phyloP scores from a whole-genome alignment of 2,888 invertebrate species.

The Lasioglossum figueresi region DNA sequence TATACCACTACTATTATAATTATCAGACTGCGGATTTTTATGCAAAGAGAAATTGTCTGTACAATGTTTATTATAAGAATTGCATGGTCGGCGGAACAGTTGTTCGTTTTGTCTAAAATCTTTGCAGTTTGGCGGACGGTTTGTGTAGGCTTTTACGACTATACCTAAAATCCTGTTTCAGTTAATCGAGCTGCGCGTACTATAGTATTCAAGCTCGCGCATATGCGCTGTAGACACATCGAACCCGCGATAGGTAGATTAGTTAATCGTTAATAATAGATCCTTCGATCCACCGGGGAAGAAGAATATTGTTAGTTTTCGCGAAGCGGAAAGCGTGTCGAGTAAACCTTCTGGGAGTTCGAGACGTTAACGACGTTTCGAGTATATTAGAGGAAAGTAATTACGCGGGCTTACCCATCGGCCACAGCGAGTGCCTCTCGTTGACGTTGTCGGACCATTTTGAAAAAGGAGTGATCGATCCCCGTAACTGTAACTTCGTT shows the following conservation, averaged over 20 bases:
- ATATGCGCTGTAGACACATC: not conserved
- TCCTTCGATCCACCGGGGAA: not conserved
- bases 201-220: no score
- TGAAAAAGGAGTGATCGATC: slow-evolving; percentile 22
- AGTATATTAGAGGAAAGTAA: slow-evolving; percentile 15
- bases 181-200: not conserved
- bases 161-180: not conserved
- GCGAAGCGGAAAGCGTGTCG: not conserved
- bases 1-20: no score
- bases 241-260: not conserved
- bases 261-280: slow-evolving; percentile 8
- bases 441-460: slow-evolving; percentile 17
- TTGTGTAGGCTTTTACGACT: not conserved
- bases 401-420: slow-evolving; percentile 10
- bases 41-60: no score
- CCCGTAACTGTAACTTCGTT: slow-evolving; percentile 35
- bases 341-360: not conserved
- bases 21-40: no score
- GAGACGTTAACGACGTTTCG: not conserved
- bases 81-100: not conserved
- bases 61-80: not conserved
- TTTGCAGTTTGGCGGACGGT: not conserved
- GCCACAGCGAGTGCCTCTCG: not conserved
- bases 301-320: not conserved
- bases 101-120: not conserved